Base-by-base conservation (phyloP, 1,140 invertebrate species). In the Orius insidiosus region DNA sequence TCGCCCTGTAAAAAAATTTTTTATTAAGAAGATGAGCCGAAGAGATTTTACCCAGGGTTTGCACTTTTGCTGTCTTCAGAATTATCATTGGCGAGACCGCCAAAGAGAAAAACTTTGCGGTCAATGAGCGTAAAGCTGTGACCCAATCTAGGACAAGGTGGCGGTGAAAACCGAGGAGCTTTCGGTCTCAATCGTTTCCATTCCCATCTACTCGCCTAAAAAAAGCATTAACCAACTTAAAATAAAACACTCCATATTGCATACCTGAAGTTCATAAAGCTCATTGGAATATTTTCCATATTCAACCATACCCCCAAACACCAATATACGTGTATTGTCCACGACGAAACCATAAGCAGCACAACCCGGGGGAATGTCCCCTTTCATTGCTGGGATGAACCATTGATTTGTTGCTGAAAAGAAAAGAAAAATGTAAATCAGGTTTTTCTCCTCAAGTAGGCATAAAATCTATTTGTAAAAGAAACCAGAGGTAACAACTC, bases 261-360 rank as follows among this genome's bases (percentile, higher is more conserved):
- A n/a, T 14, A 36, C 32, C 44, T 36, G 88, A 6, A 98, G 67
- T 66, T 98, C 95, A 63, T 90, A 98, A 1, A 98, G 63, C 62
- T 98, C 94, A 70, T 95, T 96, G 13, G 92, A 96, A 67, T 98
- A 99, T 67, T 97, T 97, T 46, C 94, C 95, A 76, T 97, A 98
- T 64, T 98, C 95, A 33, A 98, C 84, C 95, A 98, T 98, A 43
- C 95, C 95, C 56, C 95, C 95, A 70, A 98, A 98, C 16, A 97
- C 86, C 39, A 98, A 74, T 47, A 98, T 82, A 42, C 92, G 71
- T 1, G 88, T 95, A 6, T 88, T 90, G 65, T 98, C 92, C 8
- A 90, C 85, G n/a, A 95, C 87, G 69, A 97, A 94, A 3, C 94
- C 95, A 69, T 95, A 98, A 8, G 95, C 88, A 13, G 95, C 95